phyloP scores from a whole-genome alignment of 2,113 vertebrate genomes.

The Peromyscus maniculatus region DNA sequence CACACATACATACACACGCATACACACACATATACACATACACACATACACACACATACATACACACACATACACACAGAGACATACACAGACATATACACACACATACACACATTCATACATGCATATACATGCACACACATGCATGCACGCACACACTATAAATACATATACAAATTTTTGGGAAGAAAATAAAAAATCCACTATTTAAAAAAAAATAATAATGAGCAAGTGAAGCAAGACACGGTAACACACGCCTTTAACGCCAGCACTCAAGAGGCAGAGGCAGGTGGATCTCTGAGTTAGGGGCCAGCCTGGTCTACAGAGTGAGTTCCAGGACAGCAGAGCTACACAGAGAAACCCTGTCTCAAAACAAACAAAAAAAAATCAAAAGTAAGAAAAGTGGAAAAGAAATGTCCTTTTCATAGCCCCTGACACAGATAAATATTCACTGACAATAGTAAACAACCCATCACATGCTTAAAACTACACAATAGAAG shows the following conservation, averaged over 20 bases:
- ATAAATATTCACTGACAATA: neutral
- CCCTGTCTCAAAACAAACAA: neutral
- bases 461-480: neutral
- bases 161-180: neutral
- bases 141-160: neutral
- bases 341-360: neutral
- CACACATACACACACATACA: no score
- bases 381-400: slow-evolving; percentile 25
- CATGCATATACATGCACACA: no score
- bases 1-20: neutral
- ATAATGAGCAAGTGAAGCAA: neutral
- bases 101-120: no score
- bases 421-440: neutral
- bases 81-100: no score
- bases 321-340: neutral
- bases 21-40: no score
- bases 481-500: neutral
- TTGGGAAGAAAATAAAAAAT: neutral
- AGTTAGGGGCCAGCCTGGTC: neutral
- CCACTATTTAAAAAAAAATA: neutral
- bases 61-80: no score
- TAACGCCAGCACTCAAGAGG: neutral
- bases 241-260: neutral
- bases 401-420: neutral
- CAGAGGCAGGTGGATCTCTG: neutral